These are phyloP conservation scores for Linhomoeus sp. DNA, from an alignment of 2,888 invertebrate genomes.

Conservation along the genomic window DNA sequence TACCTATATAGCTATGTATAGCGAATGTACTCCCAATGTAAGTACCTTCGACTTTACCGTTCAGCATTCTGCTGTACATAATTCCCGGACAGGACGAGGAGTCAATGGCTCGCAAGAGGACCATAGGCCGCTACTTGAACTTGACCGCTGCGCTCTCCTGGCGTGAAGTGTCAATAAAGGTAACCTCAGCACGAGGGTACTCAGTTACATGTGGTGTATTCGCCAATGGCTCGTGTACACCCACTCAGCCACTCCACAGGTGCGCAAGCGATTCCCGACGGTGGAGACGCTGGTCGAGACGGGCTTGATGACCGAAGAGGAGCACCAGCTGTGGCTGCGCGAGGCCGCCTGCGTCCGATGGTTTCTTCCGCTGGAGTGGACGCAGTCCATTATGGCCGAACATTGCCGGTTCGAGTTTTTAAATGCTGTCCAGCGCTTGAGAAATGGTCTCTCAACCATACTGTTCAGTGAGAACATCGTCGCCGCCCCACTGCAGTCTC, in stretches of 20 bases:
- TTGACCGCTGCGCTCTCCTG: constrained; percentile 14
- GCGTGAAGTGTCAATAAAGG: constrained; percentile 6
- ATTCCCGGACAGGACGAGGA: constrained; percentile 7
- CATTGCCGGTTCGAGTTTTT: too few relatives aligned
- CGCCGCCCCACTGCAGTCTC: background rate
- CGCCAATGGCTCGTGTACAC: background rate
- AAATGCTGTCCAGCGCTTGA: too few relatives aligned
- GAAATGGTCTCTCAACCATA: too few relatives aligned
- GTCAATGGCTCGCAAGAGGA: constrained; percentile 10
- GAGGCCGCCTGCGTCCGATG: constrained; percentile 20
- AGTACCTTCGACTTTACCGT: background rate
- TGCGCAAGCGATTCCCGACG: constrained; percentile 26
- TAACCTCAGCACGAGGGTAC: background rate
- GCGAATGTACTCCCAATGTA: too few relatives aligned
- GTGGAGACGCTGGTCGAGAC: constrained; percentile 30
- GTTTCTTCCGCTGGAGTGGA: constrained; percentile 6
- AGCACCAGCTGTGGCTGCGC: constrained; percentile 27
- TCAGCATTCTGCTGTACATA: background rate
- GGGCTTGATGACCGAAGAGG: constrained; percentile 31
- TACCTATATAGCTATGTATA: too few relatives aligned
- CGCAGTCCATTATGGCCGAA: background rate
- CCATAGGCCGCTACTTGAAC: constrained; percentile 16
- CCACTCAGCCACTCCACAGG: constrained; percentile 1
- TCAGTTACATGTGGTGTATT: background rate
- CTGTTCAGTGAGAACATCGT: background rate